Base-by-base conservation (phyloP, 1,140 invertebrate species). In the Temnothorax longispinosus region DNA sequence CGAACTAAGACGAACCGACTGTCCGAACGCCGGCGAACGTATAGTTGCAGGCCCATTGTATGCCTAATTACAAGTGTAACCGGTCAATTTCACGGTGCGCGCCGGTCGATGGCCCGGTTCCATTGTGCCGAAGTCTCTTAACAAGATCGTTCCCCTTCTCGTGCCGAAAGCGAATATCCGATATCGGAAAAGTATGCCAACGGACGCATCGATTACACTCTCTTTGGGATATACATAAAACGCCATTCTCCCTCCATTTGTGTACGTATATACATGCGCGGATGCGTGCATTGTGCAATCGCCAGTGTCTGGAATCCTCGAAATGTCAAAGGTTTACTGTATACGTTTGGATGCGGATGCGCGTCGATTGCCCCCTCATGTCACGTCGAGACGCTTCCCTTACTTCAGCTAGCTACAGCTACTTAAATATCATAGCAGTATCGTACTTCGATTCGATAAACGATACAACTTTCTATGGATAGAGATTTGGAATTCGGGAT, bases 1-100 rank as follows among this genome's bases (percentile, higher is more conserved):
- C 41, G 65, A 62, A 76, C 67, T 60, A 72, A 86, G 85, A 74
- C 18, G 58, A 54, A 11, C 15, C 64, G 35, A 15, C 76, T 15
- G 7, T 67, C 54, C 38, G 8, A 54, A 64, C 35, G 38, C 54
- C 18, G 76, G 64, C 58, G 78, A 85, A 72, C 54, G 69, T 44
- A 44, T 32, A 44, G 71, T 84, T 88, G 90, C 71, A 41, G 64
- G 72, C 89, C 89, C 60, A 90, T 90, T 90, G 89, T 90, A 86
- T 78, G 89, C 86, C 81, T 90, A 90, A 90, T 90, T 90, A 87
- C 77, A 81, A 90, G 84, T 72, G 81, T 81, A 81, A 84, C 78
- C 76, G 81, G 81, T 81, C 86, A 86, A 88, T 90, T 88, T 88
- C 86, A 86, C 80, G 86, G 21, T 85, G 56, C 50, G 38, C 78